A percentile compares a stretch with the other conserved stretches of the same genome.
Conservation (phyloP, 2,888 invertebrate species). For the Scotopteryx bipunctaria region DNA sequence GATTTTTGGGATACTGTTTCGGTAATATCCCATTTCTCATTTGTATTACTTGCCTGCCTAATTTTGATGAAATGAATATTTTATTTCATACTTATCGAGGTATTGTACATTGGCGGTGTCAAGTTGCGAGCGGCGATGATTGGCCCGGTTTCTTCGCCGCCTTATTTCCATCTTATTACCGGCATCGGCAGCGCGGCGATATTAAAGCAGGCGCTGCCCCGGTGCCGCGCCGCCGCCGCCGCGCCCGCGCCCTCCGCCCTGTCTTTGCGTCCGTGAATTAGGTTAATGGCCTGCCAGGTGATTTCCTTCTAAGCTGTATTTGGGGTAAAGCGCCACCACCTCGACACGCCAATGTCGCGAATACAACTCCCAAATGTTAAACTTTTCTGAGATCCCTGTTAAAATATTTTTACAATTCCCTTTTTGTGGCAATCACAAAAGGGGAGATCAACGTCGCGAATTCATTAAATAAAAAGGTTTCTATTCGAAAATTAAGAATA, state of each 20-base stretch:
- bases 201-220: conserved; percentile 74
- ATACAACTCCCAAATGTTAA: conserved; percentile 59
- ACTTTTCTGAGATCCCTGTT: conserved; percentile 42
- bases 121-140: conserved; percentile 75
- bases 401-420: conserved; percentile 20
- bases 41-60: conserved; percentile 27
- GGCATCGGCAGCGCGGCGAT: conserved; percentile 77
- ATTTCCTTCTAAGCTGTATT: conserved; percentile 80
- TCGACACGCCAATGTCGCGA: conserved; percentile 71
- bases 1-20: no score
- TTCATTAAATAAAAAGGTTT: neutral
- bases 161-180: conserved; percentile 83
- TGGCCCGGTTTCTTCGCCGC: conserved; percentile 75
- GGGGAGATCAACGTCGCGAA: neutral
- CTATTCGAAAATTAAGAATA: no score
- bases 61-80: conserved; percentile 38
- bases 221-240: conserved; percentile 35
- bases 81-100: conserved; percentile 45
- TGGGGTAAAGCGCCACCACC: conserved; percentile 70
- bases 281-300: conserved; percentile 83
- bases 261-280: conserved; percentile 82
- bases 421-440: conserved; percentile 9
- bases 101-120: conserved; percentile 56
- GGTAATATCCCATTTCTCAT: conserved; percentile 32
- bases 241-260: conserved; percentile 71